phyloP scores from a whole-genome alignment of 2,113 vertebrate species.

The Quiscalus mexicanus region DNA sequence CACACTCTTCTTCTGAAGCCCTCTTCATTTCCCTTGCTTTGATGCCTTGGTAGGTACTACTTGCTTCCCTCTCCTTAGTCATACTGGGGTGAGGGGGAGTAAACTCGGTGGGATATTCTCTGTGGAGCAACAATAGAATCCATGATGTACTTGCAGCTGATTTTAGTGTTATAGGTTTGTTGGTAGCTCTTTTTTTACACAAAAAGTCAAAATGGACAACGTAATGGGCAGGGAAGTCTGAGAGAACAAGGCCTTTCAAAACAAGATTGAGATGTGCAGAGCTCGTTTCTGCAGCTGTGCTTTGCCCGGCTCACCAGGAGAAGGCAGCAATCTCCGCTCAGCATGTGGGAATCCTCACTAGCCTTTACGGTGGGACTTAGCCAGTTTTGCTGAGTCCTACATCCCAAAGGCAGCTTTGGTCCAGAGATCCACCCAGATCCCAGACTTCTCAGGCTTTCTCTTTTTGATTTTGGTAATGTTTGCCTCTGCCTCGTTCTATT shows the following conservation, averaged over 20 bases:
- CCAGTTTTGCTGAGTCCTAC: background rate
- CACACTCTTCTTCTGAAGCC: background rate
- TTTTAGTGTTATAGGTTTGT: background rate
- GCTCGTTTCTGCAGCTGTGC: background rate
- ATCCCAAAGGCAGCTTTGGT: background rate
- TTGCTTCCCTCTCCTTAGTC: background rate
- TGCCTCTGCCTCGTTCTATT: background rate
- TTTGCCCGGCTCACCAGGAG: conserved; percentile 15
- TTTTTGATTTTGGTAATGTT: background rate
- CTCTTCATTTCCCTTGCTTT: background rate
- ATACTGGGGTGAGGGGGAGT: accelerated
- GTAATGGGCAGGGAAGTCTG: background rate
- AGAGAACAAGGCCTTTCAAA: background rate
- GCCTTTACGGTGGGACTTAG: background rate
- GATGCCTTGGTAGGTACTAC: background rate
- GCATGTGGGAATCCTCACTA: accelerated
- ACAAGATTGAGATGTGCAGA: background rate
- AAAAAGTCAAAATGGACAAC: background rate
- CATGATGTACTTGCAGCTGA: background rate
- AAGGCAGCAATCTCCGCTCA: background rate
- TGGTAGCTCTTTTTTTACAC: background rate
- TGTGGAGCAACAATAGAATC: background rate
- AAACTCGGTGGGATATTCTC: background rate
- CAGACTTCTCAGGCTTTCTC: background rate
- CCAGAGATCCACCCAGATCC: background rate